A percentile compares a stretch with the other conserved stretches of the same genome.
phyloP scores from a whole-genome alignment of 2,888 invertebrate species.

The Drosophila testacea region DNA sequence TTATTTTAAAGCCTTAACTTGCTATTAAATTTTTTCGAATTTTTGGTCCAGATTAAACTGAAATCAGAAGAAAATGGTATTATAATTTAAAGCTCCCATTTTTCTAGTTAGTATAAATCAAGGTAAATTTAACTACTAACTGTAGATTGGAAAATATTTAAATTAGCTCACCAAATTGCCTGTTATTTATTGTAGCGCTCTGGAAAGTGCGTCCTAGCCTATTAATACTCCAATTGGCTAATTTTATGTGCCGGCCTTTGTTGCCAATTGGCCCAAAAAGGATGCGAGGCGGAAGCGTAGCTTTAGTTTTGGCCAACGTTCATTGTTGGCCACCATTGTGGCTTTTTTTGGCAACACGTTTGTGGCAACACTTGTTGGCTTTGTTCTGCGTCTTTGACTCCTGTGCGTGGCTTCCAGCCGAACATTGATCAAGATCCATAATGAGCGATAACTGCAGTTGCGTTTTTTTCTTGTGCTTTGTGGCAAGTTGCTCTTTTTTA shows the following conservation, averaged over 20 bases:
- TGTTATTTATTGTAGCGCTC: constrained; percentile 34
- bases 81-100: too few relatives aligned
- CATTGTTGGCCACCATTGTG: constrained; percentile 33
- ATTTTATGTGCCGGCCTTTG: constrained; percentile 45
- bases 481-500: constrained; percentile 2
- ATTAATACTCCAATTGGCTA: constrained; percentile 36
- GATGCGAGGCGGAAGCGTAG: constrained; percentile 74
- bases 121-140: background rate
- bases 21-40: too few relatives aligned
- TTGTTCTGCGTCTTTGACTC: constrained; percentile 47
- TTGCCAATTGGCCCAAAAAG: constrained; percentile 62
- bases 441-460: constrained; percentile 78
- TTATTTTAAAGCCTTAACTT: too few relatives aligned
- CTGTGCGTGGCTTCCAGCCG: constrained; percentile 36
- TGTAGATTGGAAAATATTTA: background rate
- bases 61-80: background rate
- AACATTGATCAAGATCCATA: constrained; percentile 76
- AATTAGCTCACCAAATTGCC: constrained; percentile 3
- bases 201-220: constrained; percentile 39
- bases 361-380: constrained; percentile 70
- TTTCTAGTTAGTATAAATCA: background rate
- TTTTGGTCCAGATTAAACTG: too few relatives aligned
- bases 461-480: constrained; percentile 30
- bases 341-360: constrained; percentile 54
- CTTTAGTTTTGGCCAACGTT: constrained; percentile 20